phyloP scores from a whole-genome alignment of 2,113 vertebrate genomes.

The Philantomba maxwellii region DNA sequence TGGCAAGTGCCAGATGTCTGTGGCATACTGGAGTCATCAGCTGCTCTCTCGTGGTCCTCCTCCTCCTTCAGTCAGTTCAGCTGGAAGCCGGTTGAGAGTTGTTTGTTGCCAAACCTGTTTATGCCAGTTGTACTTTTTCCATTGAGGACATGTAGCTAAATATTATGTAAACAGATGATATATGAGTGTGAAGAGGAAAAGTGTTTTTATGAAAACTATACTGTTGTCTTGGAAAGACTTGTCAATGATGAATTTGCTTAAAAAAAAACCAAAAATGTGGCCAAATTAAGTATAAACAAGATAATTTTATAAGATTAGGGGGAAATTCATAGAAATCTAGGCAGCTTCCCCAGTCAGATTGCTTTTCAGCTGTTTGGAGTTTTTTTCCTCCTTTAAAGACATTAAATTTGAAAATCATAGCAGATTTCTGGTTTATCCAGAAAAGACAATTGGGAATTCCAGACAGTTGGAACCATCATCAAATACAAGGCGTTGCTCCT shows the following conservation, averaged over 20 bases:
- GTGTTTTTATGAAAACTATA: neutral
- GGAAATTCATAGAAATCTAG: neutral
- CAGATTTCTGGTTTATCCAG: neutral
- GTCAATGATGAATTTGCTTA: neutral
- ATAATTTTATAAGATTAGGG: neutral
- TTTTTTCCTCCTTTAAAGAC: neutral
- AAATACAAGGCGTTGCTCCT: neutral
- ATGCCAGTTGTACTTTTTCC: neutral
- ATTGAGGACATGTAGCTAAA: neutral
- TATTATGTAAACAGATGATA: neutral
- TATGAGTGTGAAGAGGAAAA: neutral
- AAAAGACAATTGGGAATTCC: neutral
- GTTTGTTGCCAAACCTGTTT: neutral
- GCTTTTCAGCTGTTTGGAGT: neutral
- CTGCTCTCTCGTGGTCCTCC: no score
- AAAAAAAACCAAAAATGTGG: neutral
- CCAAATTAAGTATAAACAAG: neutral
- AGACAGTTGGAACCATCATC: neutral
- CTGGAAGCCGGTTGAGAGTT: neutral
- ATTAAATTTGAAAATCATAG: neutral
- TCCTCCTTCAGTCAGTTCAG: neutral
- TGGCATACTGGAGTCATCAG: no score
- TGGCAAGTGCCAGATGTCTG: no score
- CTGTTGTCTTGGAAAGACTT: neutral
- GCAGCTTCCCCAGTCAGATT: neutral